Evolutionary conservation across 1,140 invertebrate species (phyloP).

Genomic region (Bombus ignitus): DNA sequence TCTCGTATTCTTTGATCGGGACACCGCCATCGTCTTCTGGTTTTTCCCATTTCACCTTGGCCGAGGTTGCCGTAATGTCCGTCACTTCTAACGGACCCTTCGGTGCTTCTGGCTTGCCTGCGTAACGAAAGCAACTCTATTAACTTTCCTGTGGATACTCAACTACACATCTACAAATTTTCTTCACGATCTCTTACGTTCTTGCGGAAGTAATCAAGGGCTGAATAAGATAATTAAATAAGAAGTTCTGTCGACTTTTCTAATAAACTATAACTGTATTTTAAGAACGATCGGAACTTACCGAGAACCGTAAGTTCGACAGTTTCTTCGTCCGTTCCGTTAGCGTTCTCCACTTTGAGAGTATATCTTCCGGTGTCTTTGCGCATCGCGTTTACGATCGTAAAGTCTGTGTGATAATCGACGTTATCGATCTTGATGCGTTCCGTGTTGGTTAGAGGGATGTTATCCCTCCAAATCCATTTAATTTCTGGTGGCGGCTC

Average conservation of each 20-base stretch:
- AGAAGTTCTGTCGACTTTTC: not conserved
- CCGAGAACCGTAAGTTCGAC: conserved; percentile 96
- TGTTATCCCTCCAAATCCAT: conserved; percentile 94
- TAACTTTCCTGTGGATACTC: not conserved
- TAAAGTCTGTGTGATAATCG: conserved; percentile 96
- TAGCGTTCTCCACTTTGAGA: conserved; percentile 93
- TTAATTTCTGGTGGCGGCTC: conserved; percentile 93
- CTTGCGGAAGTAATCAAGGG: too few species aligned
- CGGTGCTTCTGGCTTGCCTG: conserved; percentile 90
- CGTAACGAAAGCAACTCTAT: not conserved
- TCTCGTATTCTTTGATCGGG: conserved; percentile 96
- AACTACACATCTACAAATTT: not conserved
- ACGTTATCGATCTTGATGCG: conserved; percentile 94
- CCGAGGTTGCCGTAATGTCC: conserved; percentile 93
- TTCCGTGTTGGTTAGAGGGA: conserved; percentile 91
- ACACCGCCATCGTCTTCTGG: conserved; percentile 96
- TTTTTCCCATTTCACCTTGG: conserved; percentile 94
- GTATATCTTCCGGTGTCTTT: conserved; percentile 97
- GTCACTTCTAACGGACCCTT: conserved; percentile 94
- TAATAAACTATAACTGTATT: not conserved
- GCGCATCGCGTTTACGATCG: conserved; percentile 90
- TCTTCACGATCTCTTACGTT: not conserved
- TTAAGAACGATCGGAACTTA: conserved; percentile 75
- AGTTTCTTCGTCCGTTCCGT: conserved; percentile 94
- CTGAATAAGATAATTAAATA: too few species aligned